Conservation (phyloP, 2,797 vertebrate genomes). For the Cossypha polioptera region DNA sequence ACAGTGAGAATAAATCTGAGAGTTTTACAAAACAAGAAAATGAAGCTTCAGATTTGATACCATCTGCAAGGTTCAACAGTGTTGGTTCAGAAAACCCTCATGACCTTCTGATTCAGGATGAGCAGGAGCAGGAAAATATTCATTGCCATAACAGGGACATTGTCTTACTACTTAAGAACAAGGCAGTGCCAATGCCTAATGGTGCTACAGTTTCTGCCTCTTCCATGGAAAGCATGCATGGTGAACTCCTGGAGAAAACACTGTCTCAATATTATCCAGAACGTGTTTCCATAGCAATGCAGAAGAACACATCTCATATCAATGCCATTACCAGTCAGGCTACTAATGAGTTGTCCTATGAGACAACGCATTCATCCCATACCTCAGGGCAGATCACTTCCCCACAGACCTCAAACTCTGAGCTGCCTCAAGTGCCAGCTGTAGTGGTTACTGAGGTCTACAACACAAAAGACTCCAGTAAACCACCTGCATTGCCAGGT, state of each 20-base stretch:
- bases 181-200: constrained; percentile 86
- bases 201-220: constrained; percentile 89
- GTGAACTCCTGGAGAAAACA: constrained; percentile 89
- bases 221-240: constrained; percentile 84
- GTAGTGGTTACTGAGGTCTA: constrained; percentile 76
- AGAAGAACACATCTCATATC: constrained; percentile 84
- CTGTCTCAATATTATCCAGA: constrained; percentile 92
- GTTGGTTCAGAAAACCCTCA: constrained; percentile 66
- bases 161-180: constrained; percentile 83
- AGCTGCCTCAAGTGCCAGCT: constrained; percentile 82
- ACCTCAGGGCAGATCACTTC: constrained; percentile 90
- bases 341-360: constrained; percentile 79
- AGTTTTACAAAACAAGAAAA: constrained; percentile 69
- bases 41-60: constrained; percentile 73
- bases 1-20: constrained; percentile 53
- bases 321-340: constrained; percentile 83
- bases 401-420: constrained; percentile 82
- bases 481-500: constrained; percentile 75
- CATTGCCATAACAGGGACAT: constrained; percentile 84
- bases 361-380: constrained; percentile 82
- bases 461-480: constrained; percentile 75
- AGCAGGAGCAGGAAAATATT: constrained; percentile 79
- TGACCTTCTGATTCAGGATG: constrained; percentile 68
- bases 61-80: constrained; percentile 73
- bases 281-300: constrained; percentile 87